These are phyloP conservation scores for Luperina nickerlii DNA, from an alignment of 2,888 invertebrate species.

Conservation along the genomic window DNA sequence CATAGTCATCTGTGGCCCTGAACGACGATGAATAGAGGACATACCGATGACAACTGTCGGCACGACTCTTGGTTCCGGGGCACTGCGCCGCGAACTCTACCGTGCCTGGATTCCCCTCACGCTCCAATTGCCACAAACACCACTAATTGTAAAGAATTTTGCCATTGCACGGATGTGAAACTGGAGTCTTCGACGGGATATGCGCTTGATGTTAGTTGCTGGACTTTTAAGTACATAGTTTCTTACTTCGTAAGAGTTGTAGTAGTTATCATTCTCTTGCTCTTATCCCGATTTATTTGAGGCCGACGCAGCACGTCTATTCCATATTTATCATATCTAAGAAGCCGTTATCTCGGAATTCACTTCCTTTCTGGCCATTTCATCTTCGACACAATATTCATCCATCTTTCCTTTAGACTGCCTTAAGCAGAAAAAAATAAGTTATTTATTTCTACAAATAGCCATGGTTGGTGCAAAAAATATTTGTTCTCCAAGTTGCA, in stretches of 20 bases:
- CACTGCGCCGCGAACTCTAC: slow-evolving; percentile 83
- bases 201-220: slow-evolving; percentile 33
- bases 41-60: slow-evolving; percentile 74
- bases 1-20: slow-evolving; percentile 30
- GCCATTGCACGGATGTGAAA: slow-evolving; percentile 77
- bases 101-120: slow-evolving; percentile 88
- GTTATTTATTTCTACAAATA: neutral
- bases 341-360: neutral
- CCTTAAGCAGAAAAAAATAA: neutral
- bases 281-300: slow-evolving; percentile 11
- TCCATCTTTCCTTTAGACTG: neutral
- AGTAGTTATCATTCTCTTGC: neutral
- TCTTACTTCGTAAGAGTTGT: slow-evolving; percentile 6
- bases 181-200: slow-evolving; percentile 69
- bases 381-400: neutral
- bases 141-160: slow-evolving; percentile 87
- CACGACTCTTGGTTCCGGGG: slow-evolving; percentile 83
- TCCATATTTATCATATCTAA: neutral
- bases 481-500: slow-evolving; percentile 8
- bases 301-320: too few relatives aligned
- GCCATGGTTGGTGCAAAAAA: neutral
- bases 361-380: neutral
- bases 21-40: slow-evolving; percentile 70
- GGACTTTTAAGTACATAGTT: slow-evolving; percentile 1
- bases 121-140: slow-evolving; percentile 88